Percentiles rank a stretch among this genome's conserved stretches.
phyloP scores from a whole-genome alignment of 2,113 vertebrate genomes.

The Bolborhynchus lineola region DNA sequence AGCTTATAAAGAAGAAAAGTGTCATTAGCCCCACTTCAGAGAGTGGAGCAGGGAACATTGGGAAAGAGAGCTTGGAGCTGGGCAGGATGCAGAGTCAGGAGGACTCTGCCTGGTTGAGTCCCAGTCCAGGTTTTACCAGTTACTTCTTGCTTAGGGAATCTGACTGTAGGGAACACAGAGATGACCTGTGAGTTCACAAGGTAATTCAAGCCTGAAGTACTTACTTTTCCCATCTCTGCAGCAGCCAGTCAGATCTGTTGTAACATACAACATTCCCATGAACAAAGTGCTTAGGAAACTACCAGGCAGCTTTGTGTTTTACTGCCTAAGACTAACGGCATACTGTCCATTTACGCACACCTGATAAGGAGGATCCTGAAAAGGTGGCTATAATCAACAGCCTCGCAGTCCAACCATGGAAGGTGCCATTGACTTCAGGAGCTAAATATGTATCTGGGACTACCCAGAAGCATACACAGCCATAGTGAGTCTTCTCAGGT shows the following conservation, averaged over 20 bases:
- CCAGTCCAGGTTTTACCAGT: not conserved
- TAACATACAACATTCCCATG: not conserved
- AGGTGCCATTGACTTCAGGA: not conserved
- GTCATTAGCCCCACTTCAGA: not conserved
- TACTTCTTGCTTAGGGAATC: not conserved
- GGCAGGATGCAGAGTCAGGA: not conserved
- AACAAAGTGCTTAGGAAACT: not conserved
- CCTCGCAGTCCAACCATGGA: not conserved
- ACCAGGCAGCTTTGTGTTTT: not conserved
- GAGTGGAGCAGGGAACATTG: not conserved
- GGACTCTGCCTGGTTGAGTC: not conserved
- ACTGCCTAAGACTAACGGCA: not conserved
- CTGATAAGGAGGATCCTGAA: not conserved
- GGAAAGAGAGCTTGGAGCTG: not conserved
- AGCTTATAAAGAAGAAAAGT: not conserved
- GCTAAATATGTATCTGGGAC: not conserved
- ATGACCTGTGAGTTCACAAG: not conserved
- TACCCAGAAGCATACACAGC: not conserved
- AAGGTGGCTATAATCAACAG: not conserved
- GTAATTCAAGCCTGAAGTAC: conserved; percentile 1
- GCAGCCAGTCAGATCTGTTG: not conserved
- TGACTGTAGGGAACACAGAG: not conserved
- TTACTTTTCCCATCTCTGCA: not conserved
- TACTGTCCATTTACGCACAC: not conserved
- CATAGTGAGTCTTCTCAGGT: not conserved